A percentile compares a stretch with the other conserved stretches of the same genome.
Conservation (phyloP, 2,797 vertebrate genomes). For the Pipistrellus pipistrellus region DNA sequence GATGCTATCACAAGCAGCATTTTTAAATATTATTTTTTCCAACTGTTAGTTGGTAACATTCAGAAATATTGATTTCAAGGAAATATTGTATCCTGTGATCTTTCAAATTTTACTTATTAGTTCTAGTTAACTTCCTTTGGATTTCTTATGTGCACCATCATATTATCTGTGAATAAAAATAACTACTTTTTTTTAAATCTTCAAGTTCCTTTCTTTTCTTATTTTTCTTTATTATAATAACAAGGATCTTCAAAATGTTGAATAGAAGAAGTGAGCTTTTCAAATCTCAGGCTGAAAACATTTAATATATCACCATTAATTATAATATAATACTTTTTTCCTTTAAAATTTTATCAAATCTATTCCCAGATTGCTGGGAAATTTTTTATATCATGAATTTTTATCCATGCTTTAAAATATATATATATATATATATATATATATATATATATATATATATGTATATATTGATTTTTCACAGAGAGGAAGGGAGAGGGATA, state of each 20-base stretch:
- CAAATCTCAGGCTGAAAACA: neutral
- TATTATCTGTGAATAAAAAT: conserved; percentile 32
- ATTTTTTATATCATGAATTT: conserved; percentile 10
- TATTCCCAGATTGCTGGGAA: neutral
- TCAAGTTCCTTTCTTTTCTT: neutral
- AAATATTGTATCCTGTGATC: neutral
- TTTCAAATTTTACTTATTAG: conserved; percentile 20
- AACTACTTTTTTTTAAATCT: conserved; percentile 1
- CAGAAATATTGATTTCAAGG: conserved; percentile 22
- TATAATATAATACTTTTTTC: conserved; percentile 8
- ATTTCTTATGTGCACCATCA: conserved; percentile 3
- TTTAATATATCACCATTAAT: conserved; percentile 45
- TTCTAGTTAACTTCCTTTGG: conserved; percentile 1
- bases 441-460: too few species aligned
- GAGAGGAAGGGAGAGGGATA: too few species aligned
- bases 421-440: too few species aligned
- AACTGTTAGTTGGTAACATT: neutral
- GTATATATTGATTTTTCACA: too few species aligned
- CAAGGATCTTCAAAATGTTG: conserved; percentile 4
- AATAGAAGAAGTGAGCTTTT: neutral
- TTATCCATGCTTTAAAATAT: neutral
- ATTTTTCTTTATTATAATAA: conserved; percentile 11
- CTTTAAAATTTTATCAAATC: conserved; percentile 22
- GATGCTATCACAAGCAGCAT: neutral
- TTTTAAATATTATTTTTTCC: conserved; percentile 40